Base-by-base conservation (phyloP, 2,888 invertebrate species). In the Spilarctia lutea region DNA sequence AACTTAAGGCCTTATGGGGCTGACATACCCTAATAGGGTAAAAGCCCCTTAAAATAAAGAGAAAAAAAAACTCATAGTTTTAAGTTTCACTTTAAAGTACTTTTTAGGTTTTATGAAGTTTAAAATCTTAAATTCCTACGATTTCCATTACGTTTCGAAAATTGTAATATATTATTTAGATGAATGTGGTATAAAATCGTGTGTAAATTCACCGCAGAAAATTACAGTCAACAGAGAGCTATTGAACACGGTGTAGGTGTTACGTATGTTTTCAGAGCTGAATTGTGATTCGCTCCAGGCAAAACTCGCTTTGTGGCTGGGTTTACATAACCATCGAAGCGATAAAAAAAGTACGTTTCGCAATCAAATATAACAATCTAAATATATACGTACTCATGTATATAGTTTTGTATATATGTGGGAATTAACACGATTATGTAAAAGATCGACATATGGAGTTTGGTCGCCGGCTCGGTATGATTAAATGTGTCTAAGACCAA, bases 251-350 rank as follows among this genome's bases (percentile, higher is more conserved):
- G 30, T 45, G 45, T 48, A 24, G 27, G 27, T 27, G 3, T 45
- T 20, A 27, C 30, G 30, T 68, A 68, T 45, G 27, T 27, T 66
- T 18, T 16, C 7, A 30, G 27, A 30, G 27, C 30, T 18, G 42
- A 67, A 67, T 63, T 45, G 67, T 20, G 27, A 18, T 67, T 45
- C 27, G 42, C 42, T 45, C 27, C 27, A n/a, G 67, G 67, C 63
- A 18, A 63, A 30, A 63, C 18, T 63, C 63, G 30, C 18, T 63
- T 63, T 63, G 30, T 30, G 20, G 42, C 10, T 66, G 39, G 42
- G 30, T 24, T 33, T 48, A 68, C 48, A 48, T 33, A 68, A 20
- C 20, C 68, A 20, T 11, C 30, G 30, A 11, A 20, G 68, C 11
- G 24, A 10, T 48, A 6, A 68, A 24, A n/a, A 68, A 68, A 30